These are phyloP conservation scores for Cichlasoma orientale DNA, from an alignment of 2,797 vertebrate species.

Conservation along the genomic window DNA sequence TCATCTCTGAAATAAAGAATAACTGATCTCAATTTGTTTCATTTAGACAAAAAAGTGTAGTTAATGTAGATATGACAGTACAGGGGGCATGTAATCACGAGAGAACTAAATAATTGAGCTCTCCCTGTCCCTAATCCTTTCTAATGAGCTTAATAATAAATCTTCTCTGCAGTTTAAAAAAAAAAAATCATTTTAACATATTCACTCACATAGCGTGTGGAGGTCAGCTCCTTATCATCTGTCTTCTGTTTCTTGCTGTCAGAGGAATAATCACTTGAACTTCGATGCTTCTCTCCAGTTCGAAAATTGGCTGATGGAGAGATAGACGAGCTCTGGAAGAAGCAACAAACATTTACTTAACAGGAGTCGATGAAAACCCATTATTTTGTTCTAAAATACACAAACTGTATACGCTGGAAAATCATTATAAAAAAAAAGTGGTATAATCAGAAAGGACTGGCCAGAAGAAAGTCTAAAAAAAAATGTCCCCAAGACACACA, in stretches of 20 bases:
- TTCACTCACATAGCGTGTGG: slow-evolving; percentile 69
- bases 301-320: slow-evolving; percentile 95
- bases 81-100: neutral
- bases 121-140: neutral
- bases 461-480: neutral
- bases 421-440: neutral
- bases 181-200: neutral
- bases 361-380: neutral
- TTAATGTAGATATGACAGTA: neutral
- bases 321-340: slow-evolving; percentile 90
- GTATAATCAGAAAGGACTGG: neutral
- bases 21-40: neutral
- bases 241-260: slow-evolving; percentile 96
- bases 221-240: slow-evolving; percentile 90
- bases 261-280: slow-evolving; percentile 89
- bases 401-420: neutral
- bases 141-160: neutral
- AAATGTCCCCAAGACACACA: too few species aligned
- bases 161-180: neutral
- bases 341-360: neutral
- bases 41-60: neutral
- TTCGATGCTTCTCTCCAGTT: slow-evolving; percentile 91
- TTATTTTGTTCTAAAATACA: neutral
- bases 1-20: neutral
- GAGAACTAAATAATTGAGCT: neutral